Evolutionary conservation across 2,113 vertebrate genomes (phyloP).

Genomic region (Erythrolamprus reginae): DNA sequence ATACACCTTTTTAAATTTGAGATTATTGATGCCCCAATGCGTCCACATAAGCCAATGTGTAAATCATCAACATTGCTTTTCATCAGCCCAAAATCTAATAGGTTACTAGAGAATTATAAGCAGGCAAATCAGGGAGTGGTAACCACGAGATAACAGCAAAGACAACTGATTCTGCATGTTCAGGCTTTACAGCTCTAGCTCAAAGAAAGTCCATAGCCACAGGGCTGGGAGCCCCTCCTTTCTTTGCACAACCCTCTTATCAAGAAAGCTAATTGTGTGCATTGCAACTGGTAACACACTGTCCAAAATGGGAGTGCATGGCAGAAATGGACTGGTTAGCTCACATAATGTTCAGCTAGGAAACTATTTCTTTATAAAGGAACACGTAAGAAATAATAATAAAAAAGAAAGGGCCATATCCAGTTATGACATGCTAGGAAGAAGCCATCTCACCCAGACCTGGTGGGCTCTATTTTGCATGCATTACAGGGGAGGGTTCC

Average conservation of each 20-base stretch:
- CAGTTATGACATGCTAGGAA: not conserved
- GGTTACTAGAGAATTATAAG: not conserved
- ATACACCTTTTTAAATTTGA: not conserved
- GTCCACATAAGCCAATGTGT: constrained; percentile 5
- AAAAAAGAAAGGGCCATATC: not conserved
- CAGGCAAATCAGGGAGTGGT: constrained; percentile 25
- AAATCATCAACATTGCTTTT: constrained; percentile 22
- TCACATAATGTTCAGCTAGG: not conserved
- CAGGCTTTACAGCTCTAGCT: not conserved
- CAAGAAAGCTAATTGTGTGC: constrained; percentile 5
- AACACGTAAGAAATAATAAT: constrained; percentile 1
- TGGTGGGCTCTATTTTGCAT: constrained; percentile 2
- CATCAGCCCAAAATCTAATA: not conserved
- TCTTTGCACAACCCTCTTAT: constrained; percentile 23
- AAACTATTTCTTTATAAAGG: not conserved
- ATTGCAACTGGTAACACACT: not conserved
- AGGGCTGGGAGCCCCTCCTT: constrained; percentile 3
- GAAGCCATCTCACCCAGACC: not conserved
- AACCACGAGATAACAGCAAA: constrained; percentile 7
- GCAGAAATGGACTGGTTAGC: not conserved
- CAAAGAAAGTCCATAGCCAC: not conserved
- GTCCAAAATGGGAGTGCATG: not conserved
- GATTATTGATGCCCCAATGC: not conserved
- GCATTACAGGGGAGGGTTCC: too few relatives aligned
- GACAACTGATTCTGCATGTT: not conserved